These are phyloP conservation scores for Chrysochloris asiatica DNA, from an alignment of 2,113 vertebrate genomes.

Conservation along the genomic window DNA sequence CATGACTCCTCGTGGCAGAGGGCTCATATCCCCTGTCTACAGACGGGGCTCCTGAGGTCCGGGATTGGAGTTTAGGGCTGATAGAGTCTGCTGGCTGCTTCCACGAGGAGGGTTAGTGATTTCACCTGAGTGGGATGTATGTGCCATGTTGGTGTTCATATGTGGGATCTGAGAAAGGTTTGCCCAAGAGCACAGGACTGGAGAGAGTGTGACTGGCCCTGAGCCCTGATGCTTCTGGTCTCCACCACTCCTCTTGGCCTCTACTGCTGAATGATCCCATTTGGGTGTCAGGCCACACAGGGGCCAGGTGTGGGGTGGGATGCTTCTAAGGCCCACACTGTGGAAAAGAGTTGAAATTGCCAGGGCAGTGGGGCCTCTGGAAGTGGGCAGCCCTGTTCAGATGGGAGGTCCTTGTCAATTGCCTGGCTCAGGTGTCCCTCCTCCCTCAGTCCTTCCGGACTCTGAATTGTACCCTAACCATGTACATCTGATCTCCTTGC, in stretches of 20 bases:
- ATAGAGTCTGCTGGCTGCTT: not conserved
- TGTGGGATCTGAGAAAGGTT: not conserved
- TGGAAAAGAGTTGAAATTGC: not conserved
- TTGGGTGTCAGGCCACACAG: not conserved
- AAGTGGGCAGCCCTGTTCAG: not conserved
- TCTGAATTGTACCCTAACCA: not conserved
- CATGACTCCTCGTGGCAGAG: fast-evolving
- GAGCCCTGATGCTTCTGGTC: not conserved
- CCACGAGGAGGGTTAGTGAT: not conserved
- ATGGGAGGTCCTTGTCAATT: not conserved
- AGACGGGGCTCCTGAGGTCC: not conserved
- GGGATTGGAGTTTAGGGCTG: not conserved
- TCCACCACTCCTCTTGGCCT: no score
- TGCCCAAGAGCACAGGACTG: not conserved
- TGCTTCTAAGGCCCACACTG: not conserved
- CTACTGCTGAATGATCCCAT: not conserved
- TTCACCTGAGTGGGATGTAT: no score
- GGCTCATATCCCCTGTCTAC: not conserved
- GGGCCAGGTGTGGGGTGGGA: not conserved
- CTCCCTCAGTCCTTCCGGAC: fast-evolving
- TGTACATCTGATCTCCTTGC: not conserved
- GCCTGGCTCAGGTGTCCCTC: not conserved
- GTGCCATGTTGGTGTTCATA: not conserved
- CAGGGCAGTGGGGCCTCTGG: not conserved
- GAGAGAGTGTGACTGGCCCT: fast-evolving